phyloP scores from a whole-genome alignment of 2,113 vertebrate species.

The Candoia aspera region DNA sequence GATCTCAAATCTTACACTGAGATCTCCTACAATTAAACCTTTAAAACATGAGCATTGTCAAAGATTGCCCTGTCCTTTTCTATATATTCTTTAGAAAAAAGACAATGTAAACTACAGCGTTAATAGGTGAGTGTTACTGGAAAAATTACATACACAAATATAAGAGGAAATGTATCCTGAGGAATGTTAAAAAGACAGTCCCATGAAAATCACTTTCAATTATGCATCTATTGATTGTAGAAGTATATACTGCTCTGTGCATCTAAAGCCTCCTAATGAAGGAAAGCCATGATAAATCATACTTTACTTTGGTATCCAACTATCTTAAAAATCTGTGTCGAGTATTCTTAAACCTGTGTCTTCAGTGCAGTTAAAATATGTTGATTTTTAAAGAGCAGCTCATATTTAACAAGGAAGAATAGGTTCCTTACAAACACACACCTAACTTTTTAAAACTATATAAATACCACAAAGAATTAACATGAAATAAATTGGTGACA shows the following conservation, averaged over 20 bases:
- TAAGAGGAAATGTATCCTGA: not conserved
- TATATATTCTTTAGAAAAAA: not conserved
- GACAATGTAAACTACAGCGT: not conserved
- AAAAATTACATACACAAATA: conserved; percentile 4
- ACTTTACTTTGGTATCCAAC: not conserved
- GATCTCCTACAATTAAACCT: not conserved
- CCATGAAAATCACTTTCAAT: not conserved
- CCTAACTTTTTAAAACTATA: not conserved
- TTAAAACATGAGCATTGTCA: not conserved
- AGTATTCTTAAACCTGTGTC: not conserved
- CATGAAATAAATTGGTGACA: conserved; percentile 6
- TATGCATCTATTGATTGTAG: not conserved
- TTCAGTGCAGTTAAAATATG: not conserved
- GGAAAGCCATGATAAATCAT: not conserved
- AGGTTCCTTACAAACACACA: not conserved
- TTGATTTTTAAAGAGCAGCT: not conserved
- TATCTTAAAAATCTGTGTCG: not conserved
- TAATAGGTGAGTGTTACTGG: not conserved
- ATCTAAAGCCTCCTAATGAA: not conserved
- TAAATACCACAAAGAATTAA: no score
- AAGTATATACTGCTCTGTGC: not conserved
- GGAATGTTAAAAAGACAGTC: not conserved
- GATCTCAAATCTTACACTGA: not conserved
- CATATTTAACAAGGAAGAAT: not conserved
- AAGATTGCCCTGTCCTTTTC: not conserved